A percentile compares a stretch with the other conserved stretches of the same genome.
These are phyloP conservation scores for Pomacea canaliculata DNA, from an alignment of 2,888 invertebrate species.

Conservation along the genomic window DNA sequence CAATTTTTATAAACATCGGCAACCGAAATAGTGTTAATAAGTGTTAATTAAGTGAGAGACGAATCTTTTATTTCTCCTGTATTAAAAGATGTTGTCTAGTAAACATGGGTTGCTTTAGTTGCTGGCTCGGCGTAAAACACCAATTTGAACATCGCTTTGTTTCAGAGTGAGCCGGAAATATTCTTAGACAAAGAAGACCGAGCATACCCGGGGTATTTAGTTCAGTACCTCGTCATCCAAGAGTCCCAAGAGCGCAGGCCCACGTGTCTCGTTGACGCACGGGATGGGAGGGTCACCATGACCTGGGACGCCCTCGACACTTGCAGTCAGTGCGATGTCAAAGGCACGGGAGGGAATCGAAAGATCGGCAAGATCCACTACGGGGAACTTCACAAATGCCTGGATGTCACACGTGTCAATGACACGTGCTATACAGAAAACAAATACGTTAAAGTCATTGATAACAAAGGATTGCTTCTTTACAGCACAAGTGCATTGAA, in stretches of 20 bases:
- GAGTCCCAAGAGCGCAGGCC: conserved; percentile 5
- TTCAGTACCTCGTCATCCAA: conserved; percentile 9
- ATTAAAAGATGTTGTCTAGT: too few species aligned
- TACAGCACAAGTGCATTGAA: background rate
- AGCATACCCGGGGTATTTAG: conserved; percentile 6
- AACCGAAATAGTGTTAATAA: too few species aligned
- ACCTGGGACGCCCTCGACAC: background rate
- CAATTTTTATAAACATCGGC: too few species aligned
- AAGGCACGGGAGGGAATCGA: conserved; percentile 41
- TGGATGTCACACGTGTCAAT: conserved; percentile 26
- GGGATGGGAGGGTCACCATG: background rate
- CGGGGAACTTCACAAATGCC: conserved; percentile 34
- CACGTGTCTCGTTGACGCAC: conserved; percentile 7
- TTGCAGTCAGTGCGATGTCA: background rate
- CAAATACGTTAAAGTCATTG: conserved; percentile 43
- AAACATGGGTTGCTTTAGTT: too few species aligned
- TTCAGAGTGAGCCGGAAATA: background rate
- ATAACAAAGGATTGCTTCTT: conserved; percentile 32
- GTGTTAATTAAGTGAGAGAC: too few species aligned
- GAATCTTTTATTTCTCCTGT: too few species aligned
- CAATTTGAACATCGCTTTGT: background rate
- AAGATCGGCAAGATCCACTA: conserved; percentile 43
- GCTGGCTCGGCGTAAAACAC: too few species aligned
- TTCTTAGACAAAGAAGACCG: background rate
- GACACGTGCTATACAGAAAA: conserved; percentile 44